These are phyloP conservation scores for Epicauta chinensis DNA, from an alignment of 1,140 invertebrate genomes.

Conservation along the genomic window DNA sequence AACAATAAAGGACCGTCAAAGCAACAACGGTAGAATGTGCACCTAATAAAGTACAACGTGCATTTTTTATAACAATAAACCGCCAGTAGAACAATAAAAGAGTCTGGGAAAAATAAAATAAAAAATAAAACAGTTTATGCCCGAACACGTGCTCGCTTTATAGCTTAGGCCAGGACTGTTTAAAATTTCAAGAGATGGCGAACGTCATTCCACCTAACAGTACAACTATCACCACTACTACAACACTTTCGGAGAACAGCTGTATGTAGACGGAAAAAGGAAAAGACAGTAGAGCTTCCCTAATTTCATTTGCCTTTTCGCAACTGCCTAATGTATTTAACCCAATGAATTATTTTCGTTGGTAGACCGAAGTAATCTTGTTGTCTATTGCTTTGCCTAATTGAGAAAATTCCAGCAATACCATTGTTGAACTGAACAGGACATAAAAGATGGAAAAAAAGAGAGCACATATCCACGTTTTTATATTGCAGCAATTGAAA, in stretches of 20 bases:
- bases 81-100: conserved; percentile 21
- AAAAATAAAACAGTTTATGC: conserved; percentile 28
- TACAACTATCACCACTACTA: not conserved
- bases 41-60: conserved; percentile 19
- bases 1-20: conserved; percentile 5
- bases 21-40: conserved; percentile 12
- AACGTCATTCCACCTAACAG: conserved; percentile 7
- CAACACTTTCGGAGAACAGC: conserved; percentile 12
- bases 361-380: not conserved
- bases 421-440: too few species aligned
- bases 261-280: conserved; percentile 2
- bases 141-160: conserved; percentile 27
- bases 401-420: too few species aligned
- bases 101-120: conserved; percentile 26
- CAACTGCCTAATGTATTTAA: conserved; percentile 18
- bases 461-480: too few species aligned
- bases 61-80: conserved; percentile 24
- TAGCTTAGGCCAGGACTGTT: conserved; percentile 22
- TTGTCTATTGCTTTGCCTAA: conserved; percentile 1
- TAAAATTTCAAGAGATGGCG: conserved; percentile 25
- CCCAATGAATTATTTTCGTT: conserved; percentile 13
- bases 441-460: too few species aligned
- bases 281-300: conserved; percentile 8
- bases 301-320: conserved; percentile 17
- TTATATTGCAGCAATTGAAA: too few species aligned